These are phyloP conservation scores for Drosophila multiciliata DNA, from an alignment of 2,888 invertebrate species.

Conservation along the genomic window DNA sequence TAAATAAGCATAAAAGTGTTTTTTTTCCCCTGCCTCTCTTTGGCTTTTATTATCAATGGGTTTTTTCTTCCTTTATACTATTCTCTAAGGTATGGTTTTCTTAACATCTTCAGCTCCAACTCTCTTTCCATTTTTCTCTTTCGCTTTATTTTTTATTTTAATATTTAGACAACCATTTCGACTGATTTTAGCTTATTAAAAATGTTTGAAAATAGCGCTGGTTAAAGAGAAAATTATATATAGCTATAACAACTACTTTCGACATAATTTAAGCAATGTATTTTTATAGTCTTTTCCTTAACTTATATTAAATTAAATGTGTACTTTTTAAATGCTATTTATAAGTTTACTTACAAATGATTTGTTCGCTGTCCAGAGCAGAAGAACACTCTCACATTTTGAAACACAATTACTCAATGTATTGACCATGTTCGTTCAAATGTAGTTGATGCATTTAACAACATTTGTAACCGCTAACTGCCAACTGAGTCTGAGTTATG, in stretches of 20 bases:
- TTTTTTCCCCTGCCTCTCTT: not conserved
- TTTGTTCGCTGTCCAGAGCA: not conserved
- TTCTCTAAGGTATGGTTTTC: not conserved
- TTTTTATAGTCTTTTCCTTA: not conserved
- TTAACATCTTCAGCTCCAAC: not conserved
- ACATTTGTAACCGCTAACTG: constrained; percentile 56
- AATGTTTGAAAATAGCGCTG: not conserved
- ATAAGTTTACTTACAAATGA: not conserved
- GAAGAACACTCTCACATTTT: not conserved
- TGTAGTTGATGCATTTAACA: constrained; percentile 38
- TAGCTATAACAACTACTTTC: not conserved
- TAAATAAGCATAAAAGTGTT: not conserved
- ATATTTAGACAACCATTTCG: not conserved
- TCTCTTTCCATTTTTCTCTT: not conserved
- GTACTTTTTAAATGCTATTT: not conserved
- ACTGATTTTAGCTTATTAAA: not conserved
- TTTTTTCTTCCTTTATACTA: not conserved
- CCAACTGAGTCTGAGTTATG: constrained; percentile 49
- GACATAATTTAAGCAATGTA: not conserved
- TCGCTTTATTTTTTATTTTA: not conserved
- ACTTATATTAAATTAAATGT: too few species aligned
- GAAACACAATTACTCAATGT: not conserved
- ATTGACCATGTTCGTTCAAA: not conserved
- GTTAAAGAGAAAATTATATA: not conserved
- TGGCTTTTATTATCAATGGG: not conserved